Base-by-base conservation (phyloP, 2,113 vertebrate species). In the Beaufortia kweichowensis region DNA sequence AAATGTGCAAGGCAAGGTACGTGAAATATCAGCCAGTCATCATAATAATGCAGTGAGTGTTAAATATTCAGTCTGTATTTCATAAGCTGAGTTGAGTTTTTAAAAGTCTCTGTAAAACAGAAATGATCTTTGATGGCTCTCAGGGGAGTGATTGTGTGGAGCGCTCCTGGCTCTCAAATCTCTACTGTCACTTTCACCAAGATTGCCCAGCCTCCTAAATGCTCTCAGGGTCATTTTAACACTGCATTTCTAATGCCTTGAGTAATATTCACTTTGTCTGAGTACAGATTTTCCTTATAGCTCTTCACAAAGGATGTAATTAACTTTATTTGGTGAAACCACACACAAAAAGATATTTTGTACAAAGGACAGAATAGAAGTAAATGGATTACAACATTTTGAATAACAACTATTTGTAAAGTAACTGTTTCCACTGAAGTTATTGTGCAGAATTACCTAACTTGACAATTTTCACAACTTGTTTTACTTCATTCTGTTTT, bases 51-150 rank as follows among this genome's bases (percentile, higher is more conserved):
- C 8, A 28, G 55, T 41, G 55, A 59, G 53, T 59, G 39, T 43
- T 71, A 53, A 71, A 71, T 71, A 71, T 71, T 71, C 66, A 21
- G n/a, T 55, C 28, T 69, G 66, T 55, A 35, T 69, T 69, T 69
- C 33, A 59, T 59, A 59, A 70, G 56, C n/a, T 70, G 46, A 14
- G 15, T 46, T 53, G 15, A 41, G 43, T 63, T 24, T 71, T 70
- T 61, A 69, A 69, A 70, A 62, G 39, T 39, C 29, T 46, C 65
- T 26, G 59, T 70, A 31, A 48, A 50, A 39, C 28, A 60, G 41
- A 35, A 77, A 53, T 69, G 41, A 46, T 53, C 28, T 53, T 35
- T 53, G 57, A 78, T 67, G 66, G 35, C 41, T 78, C 66, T 61
- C 46, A 3, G 1, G 76, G 43, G 57, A 70, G 56, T 33, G 57